phyloP scores from a whole-genome alignment of 2,113 vertebrate species.

The Triplophysa siluroides region DNA sequence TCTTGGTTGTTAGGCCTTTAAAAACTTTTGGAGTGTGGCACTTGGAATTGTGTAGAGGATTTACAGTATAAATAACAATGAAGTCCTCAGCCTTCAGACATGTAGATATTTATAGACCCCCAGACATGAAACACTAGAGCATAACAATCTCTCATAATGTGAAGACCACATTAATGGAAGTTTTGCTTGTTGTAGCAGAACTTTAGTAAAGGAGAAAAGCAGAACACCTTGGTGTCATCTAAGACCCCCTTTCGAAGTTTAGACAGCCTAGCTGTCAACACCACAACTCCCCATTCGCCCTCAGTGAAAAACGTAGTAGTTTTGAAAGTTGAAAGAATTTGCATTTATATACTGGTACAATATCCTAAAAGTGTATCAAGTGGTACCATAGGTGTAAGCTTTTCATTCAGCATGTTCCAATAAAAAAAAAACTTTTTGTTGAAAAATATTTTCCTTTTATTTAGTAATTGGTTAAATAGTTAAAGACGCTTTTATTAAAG shows the following conservation, averaged over 20 bases:
- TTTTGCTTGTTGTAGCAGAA: background rate
- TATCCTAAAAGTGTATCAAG: background rate
- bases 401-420: background rate
- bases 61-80: conserved; percentile 20
- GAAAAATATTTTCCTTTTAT: no score
- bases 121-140: conserved; percentile 46
- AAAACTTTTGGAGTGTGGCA: background rate
- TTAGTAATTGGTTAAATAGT: background rate
- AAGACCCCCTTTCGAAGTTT: conserved; percentile 23
- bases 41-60: conserved; percentile 8
- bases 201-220: conserved; percentile 21
- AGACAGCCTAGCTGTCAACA: conserved; percentile 38
- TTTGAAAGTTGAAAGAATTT: no score
- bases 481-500: background rate
- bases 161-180: conserved; percentile 32
- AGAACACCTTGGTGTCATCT: conserved; percentile 14
- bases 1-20: conserved; percentile 22
- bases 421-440: no score
- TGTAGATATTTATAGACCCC: background rate
- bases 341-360: background rate
- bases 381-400: background rate
- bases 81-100: conserved; percentile 9
- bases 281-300: conserved; percentile 23
- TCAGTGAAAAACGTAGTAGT: background rate
- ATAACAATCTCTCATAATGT: conserved; percentile 36